These are phyloP conservation scores for Hyles euphorbiae DNA, from an alignment of 1,140 invertebrate genomes.

Conservation along the genomic window DNA sequence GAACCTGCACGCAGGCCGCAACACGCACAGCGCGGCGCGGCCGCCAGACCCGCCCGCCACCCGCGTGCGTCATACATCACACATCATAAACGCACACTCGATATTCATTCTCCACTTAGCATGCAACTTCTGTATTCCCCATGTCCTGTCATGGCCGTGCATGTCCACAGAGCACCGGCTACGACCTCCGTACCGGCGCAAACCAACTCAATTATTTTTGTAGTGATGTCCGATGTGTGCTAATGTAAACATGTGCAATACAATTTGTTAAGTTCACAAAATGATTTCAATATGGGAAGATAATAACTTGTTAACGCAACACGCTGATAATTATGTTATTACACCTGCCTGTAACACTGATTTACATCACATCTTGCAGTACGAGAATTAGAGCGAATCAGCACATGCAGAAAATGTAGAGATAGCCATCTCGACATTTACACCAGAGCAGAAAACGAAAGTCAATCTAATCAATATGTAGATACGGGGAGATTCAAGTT, in stretches of 20 bases:
- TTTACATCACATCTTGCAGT: not conserved
- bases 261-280: too few relatives aligned
- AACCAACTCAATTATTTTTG: too few relatives aligned
- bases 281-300: too few relatives aligned
- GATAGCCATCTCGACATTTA: too few relatives aligned
- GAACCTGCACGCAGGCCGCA: conserved; percentile 35
- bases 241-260: too few relatives aligned
- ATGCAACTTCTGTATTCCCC: conserved; percentile 31
- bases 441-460: conserved; percentile 10
- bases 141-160: conserved; percentile 23
- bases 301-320: too few relatives aligned
- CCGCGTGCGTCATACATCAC: conserved; percentile 61
- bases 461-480: conserved; percentile 15
- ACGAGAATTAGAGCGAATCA: conserved; percentile 7
- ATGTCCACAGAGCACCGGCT: too few relatives aligned
- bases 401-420: too few relatives aligned
- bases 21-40: conserved; percentile 48
- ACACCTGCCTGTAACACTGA: not conserved
- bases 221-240: too few relatives aligned
- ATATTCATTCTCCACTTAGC: conserved; percentile 29
- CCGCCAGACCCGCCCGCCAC: conserved; percentile 34
- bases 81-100: conserved; percentile 36
- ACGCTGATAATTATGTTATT: not conserved
- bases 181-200: too few relatives aligned
- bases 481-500: conserved; percentile 12